These are phyloP conservation scores for Drosophila repleta DNA, from an alignment of 1,140 invertebrate genomes.

Conservation along the genomic window DNA sequence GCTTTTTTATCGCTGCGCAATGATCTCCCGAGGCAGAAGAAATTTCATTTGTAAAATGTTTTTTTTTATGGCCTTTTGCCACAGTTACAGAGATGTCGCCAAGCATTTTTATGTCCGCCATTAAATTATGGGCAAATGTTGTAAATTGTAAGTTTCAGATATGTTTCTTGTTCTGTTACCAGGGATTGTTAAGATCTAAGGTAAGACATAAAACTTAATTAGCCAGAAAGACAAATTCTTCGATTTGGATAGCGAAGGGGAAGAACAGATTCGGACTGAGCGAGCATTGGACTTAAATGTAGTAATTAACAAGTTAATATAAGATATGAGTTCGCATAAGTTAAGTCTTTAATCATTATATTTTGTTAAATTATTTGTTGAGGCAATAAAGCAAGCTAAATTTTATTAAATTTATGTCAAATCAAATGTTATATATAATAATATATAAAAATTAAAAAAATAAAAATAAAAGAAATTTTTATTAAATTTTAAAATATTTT, in stretches of 20 bases:
- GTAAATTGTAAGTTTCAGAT: constrained; percentile 24
- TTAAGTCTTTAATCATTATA: too few relatives aligned
- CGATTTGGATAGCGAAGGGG: background rate
- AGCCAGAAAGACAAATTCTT: constrained; percentile 54
- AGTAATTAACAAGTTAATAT: too few relatives aligned
- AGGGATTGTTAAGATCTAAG: constrained; percentile 33
- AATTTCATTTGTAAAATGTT: constrained; percentile 10
- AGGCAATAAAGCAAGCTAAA: too few relatives aligned
- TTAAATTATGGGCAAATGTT: constrained; percentile 42
- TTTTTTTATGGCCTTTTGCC: constrained; percentile 34
- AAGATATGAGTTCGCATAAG: too few relatives aligned
- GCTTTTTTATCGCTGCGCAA: background rate
- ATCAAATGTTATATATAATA: too few relatives aligned
- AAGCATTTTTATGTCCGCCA: constrained; percentile 25
- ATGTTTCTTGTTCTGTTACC: background rate
- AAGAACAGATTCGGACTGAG: too few relatives aligned
- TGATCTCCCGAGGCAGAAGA: constrained; percentile 13
- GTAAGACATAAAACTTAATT: constrained; percentile 61
- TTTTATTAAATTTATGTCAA: too few relatives aligned
- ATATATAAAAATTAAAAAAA: too few relatives aligned
- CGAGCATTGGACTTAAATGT: too few relatives aligned
- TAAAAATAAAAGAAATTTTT: too few relatives aligned
- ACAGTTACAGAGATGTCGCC: constrained; percentile 26
- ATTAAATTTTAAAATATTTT: too few relatives aligned
- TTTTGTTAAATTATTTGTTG: too few relatives aligned